Evolutionary conservation across 2,113 vertebrate species (phyloP).

Genomic region (Cyphomyrus discorhynchus): DNA sequence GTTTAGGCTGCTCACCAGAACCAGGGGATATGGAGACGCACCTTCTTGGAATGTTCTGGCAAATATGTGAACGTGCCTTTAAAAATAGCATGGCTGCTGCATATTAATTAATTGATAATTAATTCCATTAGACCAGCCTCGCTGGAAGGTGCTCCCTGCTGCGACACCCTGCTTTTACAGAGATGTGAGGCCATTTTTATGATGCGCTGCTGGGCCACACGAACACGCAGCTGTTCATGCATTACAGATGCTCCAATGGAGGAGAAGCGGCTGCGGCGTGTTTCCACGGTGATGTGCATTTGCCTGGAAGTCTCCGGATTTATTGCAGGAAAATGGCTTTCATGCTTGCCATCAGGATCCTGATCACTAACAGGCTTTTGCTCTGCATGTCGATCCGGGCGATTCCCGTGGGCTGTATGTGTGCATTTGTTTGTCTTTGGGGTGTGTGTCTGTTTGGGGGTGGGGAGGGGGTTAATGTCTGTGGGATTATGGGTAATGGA

Average conservation of each 20-base stretch:
- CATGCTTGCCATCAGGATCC: neutral
- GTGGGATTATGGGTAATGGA: neutral
- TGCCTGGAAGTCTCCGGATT: neutral
- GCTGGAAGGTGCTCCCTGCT: neutral
- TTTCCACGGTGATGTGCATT: slow-evolving; percentile 11
- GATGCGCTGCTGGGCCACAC: neutral
- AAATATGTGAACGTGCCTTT: neutral
- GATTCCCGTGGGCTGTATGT: neutral
- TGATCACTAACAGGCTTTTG: neutral
- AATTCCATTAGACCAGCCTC: neutral
- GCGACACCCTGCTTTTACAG: neutral
- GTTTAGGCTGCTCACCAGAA: neutral
- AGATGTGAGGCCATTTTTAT: neutral
- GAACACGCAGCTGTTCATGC: neutral
- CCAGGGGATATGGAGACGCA: neutral
- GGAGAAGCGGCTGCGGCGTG: neutral
- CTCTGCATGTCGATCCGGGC: neutral
- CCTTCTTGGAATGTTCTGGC: neutral
- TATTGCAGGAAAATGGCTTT: neutral
- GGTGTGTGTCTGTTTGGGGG: neutral
- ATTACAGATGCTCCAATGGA: neutral
- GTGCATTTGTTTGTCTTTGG: neutral
- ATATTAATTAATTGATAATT: neutral
- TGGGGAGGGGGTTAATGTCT: neutral
- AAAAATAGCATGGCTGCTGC: neutral